Base-by-base conservation (phyloP, 1,140 invertebrate genomes). In the Coenobita brevimanus region DNA sequence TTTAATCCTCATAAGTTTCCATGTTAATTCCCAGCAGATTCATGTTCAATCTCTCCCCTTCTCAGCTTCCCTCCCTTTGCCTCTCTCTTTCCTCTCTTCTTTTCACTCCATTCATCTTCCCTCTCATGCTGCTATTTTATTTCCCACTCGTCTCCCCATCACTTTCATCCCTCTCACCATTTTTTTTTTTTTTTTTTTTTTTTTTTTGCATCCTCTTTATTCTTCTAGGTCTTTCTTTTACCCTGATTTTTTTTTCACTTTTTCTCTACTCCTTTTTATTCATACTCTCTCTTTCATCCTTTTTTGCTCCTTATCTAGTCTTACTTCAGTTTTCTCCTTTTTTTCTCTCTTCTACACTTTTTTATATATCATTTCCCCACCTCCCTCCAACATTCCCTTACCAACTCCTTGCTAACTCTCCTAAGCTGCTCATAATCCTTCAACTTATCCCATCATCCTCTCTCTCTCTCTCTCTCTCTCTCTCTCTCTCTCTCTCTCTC, bases 401-500 rank as follows among this genome's bases (percentile, higher is more conserved):
- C 64, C n/a, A 27, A 24, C n/a, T 69, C 64, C 64, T n/a, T 69
- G n/a, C n/a, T n/a, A n/a, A n/a, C n/a, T n/a, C n/a, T 17, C 6
- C 46, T 50, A 50, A 50, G 46, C 17, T 17, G 6, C n/a, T 69
- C 64, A 8, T 69, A 33, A 69, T 33, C 64, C 64, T n/a, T 33
- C 33, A 24, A 33, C n/a, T 69, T 33, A 33, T 8, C n/a, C n/a
- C 64, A 10, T 10, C 64, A 33, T 8, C 33, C 6, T n/a, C 33
- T n/a, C 64, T n/a, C 6, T n/a, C 64, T 69, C 64, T n/a, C 64
- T n/a, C 64, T 10, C 64, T n/a, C n/a, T n/a, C 64, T 69, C n/a
- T 10, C 64, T 69, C 6, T 10, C 64, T n/a, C 64, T 10, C 6
- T n/a, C 64, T 69, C n/a, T n/a, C 6, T n/a, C 6, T 10, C 6